Evolutionary conservation across 2,888 invertebrate species (phyloP), one percentile per base, ranked within the genome.

Genomic region (Acrobasis consociella): DNA sequence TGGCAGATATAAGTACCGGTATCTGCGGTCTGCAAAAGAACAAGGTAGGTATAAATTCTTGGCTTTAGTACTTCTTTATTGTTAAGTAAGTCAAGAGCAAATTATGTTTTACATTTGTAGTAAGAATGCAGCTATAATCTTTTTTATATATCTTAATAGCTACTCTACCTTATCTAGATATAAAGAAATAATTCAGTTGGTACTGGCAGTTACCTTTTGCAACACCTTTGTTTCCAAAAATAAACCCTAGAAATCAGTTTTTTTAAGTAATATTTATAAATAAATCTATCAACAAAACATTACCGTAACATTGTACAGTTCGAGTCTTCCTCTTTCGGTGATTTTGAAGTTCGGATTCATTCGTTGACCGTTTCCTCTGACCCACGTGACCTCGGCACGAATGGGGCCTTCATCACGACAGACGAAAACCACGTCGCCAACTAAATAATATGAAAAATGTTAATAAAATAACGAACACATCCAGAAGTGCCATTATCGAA

Each of bases 371-470:
- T 95, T 95, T 55, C 95, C 96, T 61, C 96, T 94, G 0, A 94
- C 80, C 96, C 97, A 97, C 46, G 94, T 94, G 7, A 98, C 97
- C 60, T 93, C 93, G 3, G 96, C 96, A 62, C 97, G 93, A 0
- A 94, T 82, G 0, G 94, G 94, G n/a, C 98, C 97, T 86, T 97
- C 97, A 77, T 98, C 98, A 69, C 98, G 95, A 81, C 99, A 99
- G 87, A 96, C 96, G 94, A 98, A 97, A 46, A 98, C 97, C 49
- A 98, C 98, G 86, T 98, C 98, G 51, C 97, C 96, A 85, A 97
- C 98, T 81, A 1, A 75, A 68, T 22, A 59, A 37, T 15, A 15
- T 59, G 11, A n/a, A 31, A 11, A 17, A 1, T 13, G 46, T 46
- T 46, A 46, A 13, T 11, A 46, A 46, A 46, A 11, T 7, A 7